A percentile compares a stretch with the other conserved stretches of the same genome.
These are phyloP conservation scores for Corythoichthys haematopterus DNA, from an alignment of 2,113 vertebrate species.

Conservation along the genomic window DNA sequence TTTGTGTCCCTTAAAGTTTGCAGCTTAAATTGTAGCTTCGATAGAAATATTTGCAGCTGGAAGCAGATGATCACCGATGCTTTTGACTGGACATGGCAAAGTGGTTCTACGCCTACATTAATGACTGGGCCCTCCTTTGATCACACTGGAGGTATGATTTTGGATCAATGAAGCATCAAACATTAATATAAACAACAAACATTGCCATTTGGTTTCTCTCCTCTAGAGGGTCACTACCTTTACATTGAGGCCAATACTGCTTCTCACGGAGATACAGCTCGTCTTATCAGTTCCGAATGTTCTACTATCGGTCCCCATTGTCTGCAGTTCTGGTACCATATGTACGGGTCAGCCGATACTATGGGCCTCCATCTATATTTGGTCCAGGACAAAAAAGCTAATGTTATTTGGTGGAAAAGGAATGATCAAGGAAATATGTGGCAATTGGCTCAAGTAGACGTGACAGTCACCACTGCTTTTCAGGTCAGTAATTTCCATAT, in stretches of 20 bases:
- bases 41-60: conserved; percentile 52
- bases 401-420: too few relatives aligned
- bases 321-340: too few relatives aligned
- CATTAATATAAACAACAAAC: neutral
- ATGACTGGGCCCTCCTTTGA: conserved; percentile 53
- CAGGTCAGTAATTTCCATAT: conserved; percentile 41
- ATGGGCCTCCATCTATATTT: too few relatives aligned
- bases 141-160: conserved; percentile 48
- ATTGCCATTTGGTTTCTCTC: neutral
- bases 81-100: conserved; percentile 60
- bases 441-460: too few relatives aligned
- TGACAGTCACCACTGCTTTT: conserved; percentile 75
- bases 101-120: conserved; percentile 41
- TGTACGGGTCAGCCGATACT: too few relatives aligned
- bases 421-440: too few relatives aligned
- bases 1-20: conserved; percentile 39
- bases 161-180: neutral
- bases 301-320: too few relatives aligned
- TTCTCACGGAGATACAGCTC: too few relatives aligned
- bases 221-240: too few relatives aligned
- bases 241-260: too few relatives aligned
- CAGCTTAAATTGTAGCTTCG: conserved; percentile 46
- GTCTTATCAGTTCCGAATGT: too few relatives aligned
- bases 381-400: too few relatives aligned
- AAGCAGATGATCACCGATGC: conserved; percentile 47